Conservation (phyloP, 2,113 vertebrate species). For the Psittacula cyanocephala region DNA sequence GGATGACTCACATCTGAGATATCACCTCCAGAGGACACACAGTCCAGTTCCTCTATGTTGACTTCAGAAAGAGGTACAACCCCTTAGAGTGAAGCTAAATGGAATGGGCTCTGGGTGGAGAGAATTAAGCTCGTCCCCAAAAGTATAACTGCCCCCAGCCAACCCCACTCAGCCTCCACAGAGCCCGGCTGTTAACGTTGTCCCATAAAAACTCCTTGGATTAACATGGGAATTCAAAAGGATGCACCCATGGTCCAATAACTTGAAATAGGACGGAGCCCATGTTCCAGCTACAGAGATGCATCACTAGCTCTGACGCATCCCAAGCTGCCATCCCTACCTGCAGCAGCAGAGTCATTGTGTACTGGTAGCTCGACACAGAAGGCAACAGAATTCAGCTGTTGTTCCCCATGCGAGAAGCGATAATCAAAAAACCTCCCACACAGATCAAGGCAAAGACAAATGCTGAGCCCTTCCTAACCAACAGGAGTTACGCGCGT, state of each 20-base stretch:
- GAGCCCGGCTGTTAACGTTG: not conserved
- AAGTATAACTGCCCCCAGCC: not conserved
- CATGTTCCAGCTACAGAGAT: accelerated
- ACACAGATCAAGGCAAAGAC: not conserved
- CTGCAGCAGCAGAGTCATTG: not conserved
- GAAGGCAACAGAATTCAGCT: not conserved
- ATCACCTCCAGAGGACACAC: not conserved
- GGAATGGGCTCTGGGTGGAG: not conserved
- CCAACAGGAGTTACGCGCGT: not conserved
- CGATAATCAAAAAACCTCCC: not conserved
- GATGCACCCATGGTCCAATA: not conserved
- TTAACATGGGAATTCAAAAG: not conserved
- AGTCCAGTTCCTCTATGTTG: not conserved
- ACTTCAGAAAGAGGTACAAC: not conserved
- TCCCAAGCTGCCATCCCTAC: not conserved
- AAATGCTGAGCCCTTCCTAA: not conserved
- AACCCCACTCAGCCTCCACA: not conserved
- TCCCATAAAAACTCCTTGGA: not conserved
- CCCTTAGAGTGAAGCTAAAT: not conserved
- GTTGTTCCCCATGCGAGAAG: not conserved
- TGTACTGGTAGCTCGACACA: not conserved
- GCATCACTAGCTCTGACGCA: not conserved
- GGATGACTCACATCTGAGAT: slow-evolving; percentile 22
- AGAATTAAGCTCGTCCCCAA: not conserved
- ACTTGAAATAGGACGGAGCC: not conserved